Evolutionary conservation across 2,113 vertebrate genomes (phyloP).

Genomic region (Cranoglanis bouderius): DNA sequence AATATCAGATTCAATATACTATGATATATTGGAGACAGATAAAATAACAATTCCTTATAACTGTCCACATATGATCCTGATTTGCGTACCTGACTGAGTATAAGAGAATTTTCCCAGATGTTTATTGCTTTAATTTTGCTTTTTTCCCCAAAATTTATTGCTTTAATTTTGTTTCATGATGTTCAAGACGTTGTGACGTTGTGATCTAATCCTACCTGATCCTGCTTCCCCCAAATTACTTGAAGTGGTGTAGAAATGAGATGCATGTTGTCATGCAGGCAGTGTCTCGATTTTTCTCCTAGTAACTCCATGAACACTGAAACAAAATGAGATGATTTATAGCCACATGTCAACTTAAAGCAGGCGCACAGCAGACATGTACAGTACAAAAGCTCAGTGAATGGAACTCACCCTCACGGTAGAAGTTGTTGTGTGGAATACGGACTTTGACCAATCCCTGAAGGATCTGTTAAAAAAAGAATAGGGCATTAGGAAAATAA

Average conservation of each 20-base stretch:
- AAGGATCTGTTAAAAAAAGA: slow-evolving; percentile 75
- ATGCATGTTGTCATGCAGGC: slow-evolving; percentile 82
- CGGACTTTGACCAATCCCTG: slow-evolving; percentile 87
- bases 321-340: not conserved
- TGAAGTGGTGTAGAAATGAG: slow-evolving; percentile 84
- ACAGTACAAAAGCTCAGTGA: not conserved
- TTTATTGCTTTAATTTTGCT: not conserved
- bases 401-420: slow-evolving; percentile 80
- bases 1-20: not conserved
- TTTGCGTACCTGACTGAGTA: not conserved
- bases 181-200: not conserved
- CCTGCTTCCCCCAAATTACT: slow-evolving; percentile 94
- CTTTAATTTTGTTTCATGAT: not conserved
- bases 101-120: not conserved
- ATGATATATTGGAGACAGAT: not conserved
- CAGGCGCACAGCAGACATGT: not conserved
- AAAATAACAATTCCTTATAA: not conserved
- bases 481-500: not conserved
- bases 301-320: slow-evolving; percentile 82
- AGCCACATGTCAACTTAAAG: not conserved
- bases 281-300: slow-evolving; percentile 80
- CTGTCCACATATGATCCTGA: not conserved
- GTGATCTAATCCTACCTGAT: slow-evolving; percentile 81
- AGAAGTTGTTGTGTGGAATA: slow-evolving; percentile 88
- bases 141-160: no score